Base-by-base conservation (phyloP, 2,797 vertebrate species). In the Threskiornis aethiopicus region DNA sequence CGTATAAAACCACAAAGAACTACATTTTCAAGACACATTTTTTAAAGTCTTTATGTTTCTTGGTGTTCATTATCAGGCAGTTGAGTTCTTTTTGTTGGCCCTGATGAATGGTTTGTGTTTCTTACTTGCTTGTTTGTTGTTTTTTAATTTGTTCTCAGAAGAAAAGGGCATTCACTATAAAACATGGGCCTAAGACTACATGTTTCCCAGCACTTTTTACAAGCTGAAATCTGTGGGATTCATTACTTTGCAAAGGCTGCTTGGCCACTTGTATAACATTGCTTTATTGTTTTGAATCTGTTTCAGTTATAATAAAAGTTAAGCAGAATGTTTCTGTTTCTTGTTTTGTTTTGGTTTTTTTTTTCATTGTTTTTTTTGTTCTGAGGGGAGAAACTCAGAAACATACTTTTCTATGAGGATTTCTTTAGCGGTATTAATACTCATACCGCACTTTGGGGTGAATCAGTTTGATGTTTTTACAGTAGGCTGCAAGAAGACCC, bases 91-190 rank as follows among this genome's bases (percentile, higher is more conserved):
- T 97, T 95, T 97, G 95, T 92, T 95, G 66, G 72, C 88, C 69
- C 37, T 83, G 96, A 42, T 89, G 90, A 96, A 95, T 77, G 84
- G 76, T 93, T 97, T 96, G 90, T 97, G 33, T 75, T 92, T 62
- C 71, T 85, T 69, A 1, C 57, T 87, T 89, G 14, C 17, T 91
- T 89, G 65, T 87, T 93, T 81, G 28, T 35, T 94, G 47, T 42
- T 83, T 94, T 97, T 35, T 84, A 94, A 96, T 96, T 96, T 98
- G 92, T 95, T 98, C 90, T 94, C 90, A 94, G 95, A 97, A 83
- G 95, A 97, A 98, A 97, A 97, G 86, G 97, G 59, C 89, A 97
- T 97, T 98, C 95, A 95, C 70, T 66, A 91, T 92, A 95, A 97
- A 97, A 96, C 82, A 84, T 6, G 54, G 93, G 82, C 96, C 96